Percentiles rank a stretch among this genome's conserved stretches.
phyloP scores from a whole-genome alignment of 2,888 invertebrate genomes.

The Parnassius orleans region DNA sequence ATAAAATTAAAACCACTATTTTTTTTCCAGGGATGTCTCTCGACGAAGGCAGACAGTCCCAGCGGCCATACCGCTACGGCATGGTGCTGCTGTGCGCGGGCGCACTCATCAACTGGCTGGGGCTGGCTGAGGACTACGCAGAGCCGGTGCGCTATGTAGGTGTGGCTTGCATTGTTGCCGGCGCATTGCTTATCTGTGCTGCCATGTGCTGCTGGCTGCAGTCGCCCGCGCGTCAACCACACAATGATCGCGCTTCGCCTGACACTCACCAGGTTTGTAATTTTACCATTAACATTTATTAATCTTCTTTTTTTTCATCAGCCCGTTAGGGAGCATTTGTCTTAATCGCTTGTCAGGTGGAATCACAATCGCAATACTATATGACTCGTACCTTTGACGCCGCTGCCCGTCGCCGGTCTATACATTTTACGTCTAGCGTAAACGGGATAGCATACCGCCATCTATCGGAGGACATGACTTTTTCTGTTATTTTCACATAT shows the following conservation, averaged over 20 bases:
- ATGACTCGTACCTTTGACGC: no score
- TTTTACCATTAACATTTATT: neutral
- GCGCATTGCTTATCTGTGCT: conserved; percentile 85
- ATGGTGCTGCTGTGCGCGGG: conserved; percentile 87
- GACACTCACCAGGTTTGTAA: conserved; percentile 72
- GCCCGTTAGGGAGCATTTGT: no score
- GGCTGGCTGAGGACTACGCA: conserved; percentile 86
- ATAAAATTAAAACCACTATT: neutral
- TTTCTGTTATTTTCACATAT: no score
- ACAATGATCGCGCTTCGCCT: conserved; percentile 64
- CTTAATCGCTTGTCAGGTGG: no score
- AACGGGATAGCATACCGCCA: no score
- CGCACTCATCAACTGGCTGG: conserved; percentile 87
- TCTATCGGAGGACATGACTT: no score
- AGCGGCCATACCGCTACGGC: conserved; percentile 87
- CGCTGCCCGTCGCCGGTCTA: no score
- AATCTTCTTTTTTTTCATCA: no score
- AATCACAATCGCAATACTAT: no score
- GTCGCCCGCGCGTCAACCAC: conserved; percentile 72
- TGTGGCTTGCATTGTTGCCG: conserved; percentile 87
- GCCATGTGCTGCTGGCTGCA: conserved; percentile 89
- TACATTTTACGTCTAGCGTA: no score
- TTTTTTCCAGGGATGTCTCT: conserved; percentile 80
- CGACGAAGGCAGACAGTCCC: conserved; percentile 84
- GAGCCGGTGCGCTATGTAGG: conserved; percentile 87